Percentiles rank a stretch among this genome's conserved stretches.
Evolutionary conservation across 2,797 vertebrate species (phyloP).

Genomic region (Bucorvus abyssinicus): DNA sequence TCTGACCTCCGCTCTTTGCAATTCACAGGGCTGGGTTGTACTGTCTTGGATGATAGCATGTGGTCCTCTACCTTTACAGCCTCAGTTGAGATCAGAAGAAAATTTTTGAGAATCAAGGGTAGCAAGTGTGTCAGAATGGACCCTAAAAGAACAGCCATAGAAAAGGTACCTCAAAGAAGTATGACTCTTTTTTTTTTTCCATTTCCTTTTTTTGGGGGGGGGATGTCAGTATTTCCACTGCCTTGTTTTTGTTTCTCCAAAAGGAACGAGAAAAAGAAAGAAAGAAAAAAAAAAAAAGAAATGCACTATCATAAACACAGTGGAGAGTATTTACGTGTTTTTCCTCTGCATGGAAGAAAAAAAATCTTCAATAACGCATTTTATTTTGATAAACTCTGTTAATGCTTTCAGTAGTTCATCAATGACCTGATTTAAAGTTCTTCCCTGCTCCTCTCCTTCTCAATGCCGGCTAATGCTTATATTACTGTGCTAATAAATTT

Average conservation of each 20-base stretch:
- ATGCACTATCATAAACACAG: neutral
- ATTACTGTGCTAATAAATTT: neutral
- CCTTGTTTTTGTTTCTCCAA: neutral
- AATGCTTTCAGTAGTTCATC: neutral
- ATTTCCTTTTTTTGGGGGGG: neutral
- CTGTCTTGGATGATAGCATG: neutral
- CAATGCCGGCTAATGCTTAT: neutral
- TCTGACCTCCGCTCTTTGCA: neutral
- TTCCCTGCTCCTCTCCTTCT: neutral
- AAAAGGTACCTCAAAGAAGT: neutral
- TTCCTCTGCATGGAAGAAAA: neutral
- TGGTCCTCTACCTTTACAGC: neutral
- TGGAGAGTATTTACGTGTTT: neutral
- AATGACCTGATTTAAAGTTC: neutral
- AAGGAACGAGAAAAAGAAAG: neutral
- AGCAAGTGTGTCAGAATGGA: neutral
- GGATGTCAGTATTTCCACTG: neutral
- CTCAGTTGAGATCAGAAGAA: neutral
- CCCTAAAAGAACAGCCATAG: neutral
- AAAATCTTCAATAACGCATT: neutral
- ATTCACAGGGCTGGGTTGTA: neutral
- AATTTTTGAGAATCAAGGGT: neutral
- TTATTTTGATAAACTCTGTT: neutral
- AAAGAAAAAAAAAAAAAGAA: neutral
- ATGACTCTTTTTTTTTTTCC: neutral